Percentiles rank a stretch among this genome's conserved stretches.
These are phyloP conservation scores for Oceanites oceanicus DNA, from an alignment of 2,113 vertebrate genomes.

Conservation along the genomic window DNA sequence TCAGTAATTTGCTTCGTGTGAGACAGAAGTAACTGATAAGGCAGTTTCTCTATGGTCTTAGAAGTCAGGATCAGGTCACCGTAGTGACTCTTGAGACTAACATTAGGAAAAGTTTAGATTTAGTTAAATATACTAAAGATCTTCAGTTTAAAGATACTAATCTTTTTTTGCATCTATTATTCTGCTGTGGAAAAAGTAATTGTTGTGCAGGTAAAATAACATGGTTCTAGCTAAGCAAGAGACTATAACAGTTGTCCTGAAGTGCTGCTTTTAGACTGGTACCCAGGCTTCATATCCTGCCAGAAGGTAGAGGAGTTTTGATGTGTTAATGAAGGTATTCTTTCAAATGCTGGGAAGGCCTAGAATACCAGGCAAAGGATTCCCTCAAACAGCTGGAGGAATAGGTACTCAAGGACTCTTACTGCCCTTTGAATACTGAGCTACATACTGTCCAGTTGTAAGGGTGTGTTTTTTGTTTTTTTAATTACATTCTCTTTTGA, in stretches of 20 bases:
- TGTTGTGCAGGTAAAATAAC: neutral
- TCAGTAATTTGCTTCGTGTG: neutral
- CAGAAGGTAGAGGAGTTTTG: neutral
- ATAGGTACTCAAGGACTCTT: neutral
- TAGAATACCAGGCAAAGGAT: neutral
- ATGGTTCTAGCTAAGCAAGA: neutral
- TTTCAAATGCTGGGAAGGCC: neutral
- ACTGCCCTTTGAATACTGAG: neutral
- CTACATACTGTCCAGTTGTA: neutral
- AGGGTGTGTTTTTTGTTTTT: neutral
- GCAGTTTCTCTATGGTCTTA: neutral
- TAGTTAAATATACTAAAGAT: neutral
- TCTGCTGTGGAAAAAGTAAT: neutral
- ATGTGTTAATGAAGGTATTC: constrained; percentile 6
- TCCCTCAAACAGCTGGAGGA: neutral
- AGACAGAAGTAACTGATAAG: neutral
- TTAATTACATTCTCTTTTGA: neutral
- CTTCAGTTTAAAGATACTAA: neutral
- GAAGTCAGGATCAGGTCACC: neutral
- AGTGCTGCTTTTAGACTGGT: neutral
- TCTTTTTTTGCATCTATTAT: neutral
- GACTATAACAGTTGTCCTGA: neutral
- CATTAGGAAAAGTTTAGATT: neutral
- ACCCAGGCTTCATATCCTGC: neutral
- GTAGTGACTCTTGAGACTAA: neutral